phyloP scores from a whole-genome alignment of 2,888 invertebrate species.

The Ichneumoninae sp. region DNA sequence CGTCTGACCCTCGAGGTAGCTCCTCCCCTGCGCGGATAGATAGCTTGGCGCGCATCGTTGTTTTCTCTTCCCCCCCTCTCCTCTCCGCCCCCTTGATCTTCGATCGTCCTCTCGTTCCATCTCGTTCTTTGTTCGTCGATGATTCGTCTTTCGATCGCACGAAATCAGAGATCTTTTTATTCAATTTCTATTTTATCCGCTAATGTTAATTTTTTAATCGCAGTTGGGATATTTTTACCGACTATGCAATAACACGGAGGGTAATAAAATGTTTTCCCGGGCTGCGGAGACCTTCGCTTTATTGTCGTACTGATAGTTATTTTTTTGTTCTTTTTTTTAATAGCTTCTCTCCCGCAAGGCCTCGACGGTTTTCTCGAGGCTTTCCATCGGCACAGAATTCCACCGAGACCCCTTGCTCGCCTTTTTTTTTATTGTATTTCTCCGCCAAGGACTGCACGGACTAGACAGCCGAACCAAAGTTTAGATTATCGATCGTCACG shows the following conservation, averaged over 20 bases:
- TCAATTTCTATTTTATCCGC: not conserved
- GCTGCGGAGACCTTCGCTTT: conserved; percentile 58
- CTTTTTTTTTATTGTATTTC: not conserved
- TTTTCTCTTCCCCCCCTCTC: conserved; percentile 2
- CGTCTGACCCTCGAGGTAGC: conserved; percentile 64
- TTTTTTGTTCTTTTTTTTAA: conserved; percentile 4
- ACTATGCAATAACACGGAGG: not conserved
- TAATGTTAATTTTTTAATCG: not conserved
- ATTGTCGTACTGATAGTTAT: not conserved
- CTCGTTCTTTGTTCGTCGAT: not conserved
- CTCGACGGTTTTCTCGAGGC: conserved; percentile 52
- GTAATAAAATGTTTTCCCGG: conserved; percentile 42
- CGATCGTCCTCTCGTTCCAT: not conserved
- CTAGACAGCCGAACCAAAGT: conserved; percentile 1
- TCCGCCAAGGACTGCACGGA: conserved; percentile 18
- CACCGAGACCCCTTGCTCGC: conserved; percentile 10
- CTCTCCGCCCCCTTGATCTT: not conserved
- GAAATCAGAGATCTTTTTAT: not conserved
- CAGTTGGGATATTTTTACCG: not conserved
- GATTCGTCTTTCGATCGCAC: not conserved
- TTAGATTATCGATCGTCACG: conserved; percentile 58
- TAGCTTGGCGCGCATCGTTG: conserved; percentile 83
- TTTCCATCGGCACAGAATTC: conserved; percentile 22
- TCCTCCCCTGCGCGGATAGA: conserved; percentile 71
- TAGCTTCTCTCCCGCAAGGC: conserved; percentile 36